Evolutionary conservation across 2,888 invertebrate species (phyloP), one percentile per base, ranked within the genome.

Genomic region (Cabera pusaria): DNA sequence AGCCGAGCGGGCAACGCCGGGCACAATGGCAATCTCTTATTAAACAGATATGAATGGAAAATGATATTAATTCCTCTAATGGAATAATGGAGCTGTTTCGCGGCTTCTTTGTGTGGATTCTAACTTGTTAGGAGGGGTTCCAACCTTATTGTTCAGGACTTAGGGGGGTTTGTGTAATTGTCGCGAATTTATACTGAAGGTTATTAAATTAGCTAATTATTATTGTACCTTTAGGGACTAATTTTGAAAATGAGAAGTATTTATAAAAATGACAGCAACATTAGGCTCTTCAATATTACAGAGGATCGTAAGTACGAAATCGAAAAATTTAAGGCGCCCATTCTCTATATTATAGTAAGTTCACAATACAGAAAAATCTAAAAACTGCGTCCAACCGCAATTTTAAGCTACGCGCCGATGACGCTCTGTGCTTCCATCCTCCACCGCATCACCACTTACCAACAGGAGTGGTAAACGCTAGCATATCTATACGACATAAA

Each of bases 31-130:
- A 24, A 36, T 46, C 46, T 53, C 45, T 41, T 44, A 42, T 44
- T 44, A 44, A 44, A 40, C 34, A 34, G 38, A 38, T 36, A 25
- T 45, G 45, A 48, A 50, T 48, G 44, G 42, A 46, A 39, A 43
- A 52, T 52, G 44, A 46, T 46, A 50, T 48, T 53, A 50, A 50
- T 53, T 40, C 40, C 28, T 47, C 18, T 49, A 48, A 50, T 53
- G 48, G 48, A 46, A 50, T 53, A 53, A 50, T 50, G 48, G 48
- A 49, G 44, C 33, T 33, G 40, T 44, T 40, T 35, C 20, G 28
- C 25, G 12, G 14, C 24, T 18, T 20, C 39, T 43, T 39, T 43
- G 42, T 34, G 16, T 5, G 19, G 33, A 32, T 32, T 22, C 26
- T 21, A 35, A 16, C 22, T 23, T 35, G 19, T 39, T 19, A 19